Percentiles rank a stretch among this genome's conserved stretches.
phyloP scores from a whole-genome alignment of 1,140 invertebrate genomes.

The Trichoplusia ni region DNA sequence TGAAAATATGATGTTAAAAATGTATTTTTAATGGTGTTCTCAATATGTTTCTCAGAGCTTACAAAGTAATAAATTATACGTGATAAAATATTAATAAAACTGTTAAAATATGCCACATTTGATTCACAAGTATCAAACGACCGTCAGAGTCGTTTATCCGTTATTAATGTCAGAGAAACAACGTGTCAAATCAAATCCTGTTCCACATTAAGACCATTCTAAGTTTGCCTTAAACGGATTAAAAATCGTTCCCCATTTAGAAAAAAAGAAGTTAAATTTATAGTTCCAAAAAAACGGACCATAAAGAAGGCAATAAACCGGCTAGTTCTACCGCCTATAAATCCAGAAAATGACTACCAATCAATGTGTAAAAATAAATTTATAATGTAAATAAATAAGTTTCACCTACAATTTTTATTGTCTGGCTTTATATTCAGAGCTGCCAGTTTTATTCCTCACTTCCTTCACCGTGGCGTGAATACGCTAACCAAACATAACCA shows the following conservation, averaged over 20 bases:
- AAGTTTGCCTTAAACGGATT: conserved; percentile 18
- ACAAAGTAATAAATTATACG: no score
- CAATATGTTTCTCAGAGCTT: no score
- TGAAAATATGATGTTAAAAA: no score
- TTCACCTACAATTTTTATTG: conserved; percentile 66
- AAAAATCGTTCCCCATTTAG: conserved; percentile 27
- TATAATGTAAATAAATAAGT: conserved; percentile 55
- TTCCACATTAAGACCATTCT: conserved; percentile 14
- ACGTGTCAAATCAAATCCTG: conserved; percentile 17
- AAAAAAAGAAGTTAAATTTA: conserved; percentile 32
- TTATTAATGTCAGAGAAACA: conserved; percentile 3
- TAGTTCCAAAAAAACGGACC: conserved; percentile 47
- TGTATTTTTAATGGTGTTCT: no score
- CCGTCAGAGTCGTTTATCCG: not conserved
- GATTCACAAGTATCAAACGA: conserved; percentile 12
- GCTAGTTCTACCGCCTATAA: conserved; percentile 44
- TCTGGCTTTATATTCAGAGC: conserved; percentile 57
- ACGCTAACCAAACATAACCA: conserved; percentile 52
- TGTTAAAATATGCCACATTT: not conserved
- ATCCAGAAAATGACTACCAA: conserved; percentile 55
- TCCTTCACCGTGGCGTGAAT: conserved; percentile 66
- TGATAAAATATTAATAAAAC: no score
- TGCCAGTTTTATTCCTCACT: conserved; percentile 60
- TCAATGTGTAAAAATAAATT: conserved; percentile 54
- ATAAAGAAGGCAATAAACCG: conserved; percentile 40